phyloP scores from a whole-genome alignment of 2,113 vertebrate genomes.

The Zingel zingel region DNA sequence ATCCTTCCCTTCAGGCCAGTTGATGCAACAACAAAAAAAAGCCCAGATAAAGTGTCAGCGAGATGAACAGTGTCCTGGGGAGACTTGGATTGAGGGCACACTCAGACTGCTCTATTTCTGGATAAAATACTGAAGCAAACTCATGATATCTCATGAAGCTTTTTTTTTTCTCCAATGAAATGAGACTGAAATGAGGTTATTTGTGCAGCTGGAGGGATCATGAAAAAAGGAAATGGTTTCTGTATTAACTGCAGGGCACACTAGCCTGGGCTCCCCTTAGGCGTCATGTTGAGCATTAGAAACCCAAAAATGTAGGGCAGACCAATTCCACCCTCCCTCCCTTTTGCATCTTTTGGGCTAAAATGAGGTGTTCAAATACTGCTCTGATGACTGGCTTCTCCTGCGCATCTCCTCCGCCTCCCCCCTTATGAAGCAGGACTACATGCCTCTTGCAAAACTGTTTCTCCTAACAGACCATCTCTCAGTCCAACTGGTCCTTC shows the following conservation, averaged over 20 bases:
- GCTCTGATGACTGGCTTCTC: slow-evolving; percentile 43
- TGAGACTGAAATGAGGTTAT: slow-evolving; percentile 36
- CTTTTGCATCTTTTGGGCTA: slow-evolving; percentile 51
- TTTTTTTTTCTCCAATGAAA: slow-evolving; percentile 19
- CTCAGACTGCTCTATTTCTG: slow-evolving; percentile 29
- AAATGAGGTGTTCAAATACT: slow-evolving; percentile 59
- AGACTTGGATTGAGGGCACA: slow-evolving; percentile 44
- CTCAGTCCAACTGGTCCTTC: slow-evolving; percentile 11
- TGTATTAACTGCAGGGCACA: slow-evolving; percentile 42
- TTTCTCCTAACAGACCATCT: slow-evolving; percentile 16
- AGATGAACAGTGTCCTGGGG: slow-evolving; percentile 38
- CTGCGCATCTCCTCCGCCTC: slow-evolving; percentile 15
- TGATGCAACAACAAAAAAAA: slow-evolving; percentile 27
- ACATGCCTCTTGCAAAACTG: slow-evolving; percentile 33
- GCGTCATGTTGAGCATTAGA: slow-evolving; percentile 56
- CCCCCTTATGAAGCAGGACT: slow-evolving; percentile 12
- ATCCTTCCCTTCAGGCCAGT: slow-evolving; percentile 23
- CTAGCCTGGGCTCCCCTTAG: slow-evolving; percentile 39
- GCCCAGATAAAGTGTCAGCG: slow-evolving; percentile 30
- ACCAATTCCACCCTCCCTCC: slow-evolving; percentile 45
- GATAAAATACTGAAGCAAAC: slow-evolving; percentile 16
- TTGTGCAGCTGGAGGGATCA: slow-evolving; percentile 33
- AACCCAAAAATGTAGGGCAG: slow-evolving; percentile 74
- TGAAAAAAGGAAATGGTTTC: slow-evolving; percentile 44
- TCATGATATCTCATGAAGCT: slow-evolving; percentile 29